Evolutionary conservation across 2,797 vertebrate genomes (phyloP).

Genomic region (Pipistrellus pygmaeus): DNA sequence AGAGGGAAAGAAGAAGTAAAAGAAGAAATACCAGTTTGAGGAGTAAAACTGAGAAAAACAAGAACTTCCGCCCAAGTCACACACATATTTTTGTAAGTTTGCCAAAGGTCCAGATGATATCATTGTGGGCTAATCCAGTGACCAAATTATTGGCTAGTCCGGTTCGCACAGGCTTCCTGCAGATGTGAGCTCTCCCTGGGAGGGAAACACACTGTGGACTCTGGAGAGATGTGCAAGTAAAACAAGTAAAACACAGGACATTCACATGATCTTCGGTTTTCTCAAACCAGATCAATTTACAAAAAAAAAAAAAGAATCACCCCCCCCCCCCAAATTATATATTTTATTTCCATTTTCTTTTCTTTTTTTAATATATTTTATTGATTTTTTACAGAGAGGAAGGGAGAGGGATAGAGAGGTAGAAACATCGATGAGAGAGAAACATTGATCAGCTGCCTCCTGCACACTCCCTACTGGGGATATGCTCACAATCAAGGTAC

Average conservation of each 20-base stretch:
- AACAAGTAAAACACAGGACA: neutral
- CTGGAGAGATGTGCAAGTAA: neutral
- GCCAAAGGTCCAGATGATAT: slow-evolving; percentile 62
- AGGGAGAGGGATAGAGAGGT: no score
- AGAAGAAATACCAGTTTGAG: slow-evolving; percentile 21
- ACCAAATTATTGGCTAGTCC: slow-evolving; percentile 17
- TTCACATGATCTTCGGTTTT: neutral
- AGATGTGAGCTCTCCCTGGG: neutral
- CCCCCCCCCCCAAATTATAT: neutral
- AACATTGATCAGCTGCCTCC: no score
- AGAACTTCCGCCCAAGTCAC: slow-evolving; percentile 45
- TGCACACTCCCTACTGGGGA: no score
- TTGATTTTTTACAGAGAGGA: no score
- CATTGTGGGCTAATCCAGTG: slow-evolving; percentile 19
- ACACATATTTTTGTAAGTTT: slow-evolving; percentile 22
- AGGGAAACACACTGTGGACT: neutral
- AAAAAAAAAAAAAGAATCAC: neutral
- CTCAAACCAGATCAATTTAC: neutral
- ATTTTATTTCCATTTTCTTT: neutral
- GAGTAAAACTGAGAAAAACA: slow-evolving; percentile 59
- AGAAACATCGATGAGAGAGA: no score
- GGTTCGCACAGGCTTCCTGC: neutral
- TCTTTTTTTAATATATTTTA: no score
- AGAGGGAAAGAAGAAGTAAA: neutral
- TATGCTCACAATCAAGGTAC: no score